Conservation (phyloP, 2,797 vertebrate genomes). For the Xerus rutilus region DNA sequence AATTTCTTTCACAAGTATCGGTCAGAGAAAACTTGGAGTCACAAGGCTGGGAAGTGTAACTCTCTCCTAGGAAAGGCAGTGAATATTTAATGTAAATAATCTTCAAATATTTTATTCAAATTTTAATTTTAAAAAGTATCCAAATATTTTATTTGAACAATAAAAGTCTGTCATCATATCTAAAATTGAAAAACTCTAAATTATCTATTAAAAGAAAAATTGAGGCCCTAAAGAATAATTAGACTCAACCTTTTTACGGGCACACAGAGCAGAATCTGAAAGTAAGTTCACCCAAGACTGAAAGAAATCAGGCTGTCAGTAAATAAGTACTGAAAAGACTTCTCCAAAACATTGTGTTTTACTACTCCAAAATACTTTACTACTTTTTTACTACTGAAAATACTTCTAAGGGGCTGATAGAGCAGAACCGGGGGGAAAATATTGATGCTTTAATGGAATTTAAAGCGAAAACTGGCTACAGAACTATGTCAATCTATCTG, state of each 20-base stretch:
- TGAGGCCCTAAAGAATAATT: conserved; percentile 10
- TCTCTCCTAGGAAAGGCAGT: background rate
- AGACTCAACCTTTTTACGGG: background rate
- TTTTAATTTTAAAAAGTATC: conserved; percentile 43
- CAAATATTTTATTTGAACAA: conserved; percentile 55
- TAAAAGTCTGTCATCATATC: background rate
- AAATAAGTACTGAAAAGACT: conserved; percentile 31
- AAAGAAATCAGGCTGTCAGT: background rate
- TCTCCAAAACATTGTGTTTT: conserved; percentile 34
- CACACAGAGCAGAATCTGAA: conserved; percentile 43
- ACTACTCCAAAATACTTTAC: background rate
- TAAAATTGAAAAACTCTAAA: conserved; percentile 3
- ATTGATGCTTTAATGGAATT: background rate
- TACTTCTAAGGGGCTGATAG: background rate
- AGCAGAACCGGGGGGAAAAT: background rate
- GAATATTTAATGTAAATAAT: conserved; percentile 39
- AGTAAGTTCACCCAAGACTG: background rate
- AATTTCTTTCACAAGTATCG: background rate
- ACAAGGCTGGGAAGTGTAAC: background rate
- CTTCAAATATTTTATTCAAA: conserved; percentile 61
- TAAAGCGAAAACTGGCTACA: background rate
- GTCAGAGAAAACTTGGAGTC: background rate
- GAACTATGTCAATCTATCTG: background rate
- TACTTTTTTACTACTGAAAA: background rate
- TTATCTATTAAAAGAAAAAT: conserved; percentile 35